phyloP scores from a whole-genome alignment of 2,113 vertebrate genomes.

The Bos indicus region DNA sequence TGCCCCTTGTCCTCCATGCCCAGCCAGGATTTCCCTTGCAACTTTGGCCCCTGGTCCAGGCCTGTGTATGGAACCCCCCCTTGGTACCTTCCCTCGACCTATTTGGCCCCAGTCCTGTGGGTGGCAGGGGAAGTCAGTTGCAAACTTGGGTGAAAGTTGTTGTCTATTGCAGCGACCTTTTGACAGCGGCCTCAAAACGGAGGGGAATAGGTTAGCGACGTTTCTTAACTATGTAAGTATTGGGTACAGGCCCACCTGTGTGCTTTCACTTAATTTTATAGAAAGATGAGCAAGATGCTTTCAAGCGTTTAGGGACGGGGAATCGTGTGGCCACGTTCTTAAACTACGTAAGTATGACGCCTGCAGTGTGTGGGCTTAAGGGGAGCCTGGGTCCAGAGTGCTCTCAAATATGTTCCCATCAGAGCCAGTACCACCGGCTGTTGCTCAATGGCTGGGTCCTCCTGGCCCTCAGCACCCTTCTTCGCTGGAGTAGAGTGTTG shows the following conservation, averaged over 20 bases:
- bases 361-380: neutral
- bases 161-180: slow-evolving; percentile 99
- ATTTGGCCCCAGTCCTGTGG: neutral
- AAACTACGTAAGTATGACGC: slow-evolving; percentile 97
- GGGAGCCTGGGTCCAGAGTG: neutral
- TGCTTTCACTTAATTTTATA: slow-evolving; percentile 94
- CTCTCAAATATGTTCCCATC: neutral
- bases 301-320: slow-evolving; percentile 99
- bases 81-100: neutral
- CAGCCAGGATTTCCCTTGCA: neutral
- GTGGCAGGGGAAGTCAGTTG: slow-evolving; percentile 47
- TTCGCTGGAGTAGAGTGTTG: neutral
- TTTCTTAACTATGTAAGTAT: slow-evolving; percentile 99
- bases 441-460: neutral
- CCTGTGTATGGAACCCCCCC: neutral
- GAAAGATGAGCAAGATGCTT: slow-evolving; percentile 98
- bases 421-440: neutral
- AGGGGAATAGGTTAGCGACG: slow-evolving; percentile 99
- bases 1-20: neutral
- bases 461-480: neutral
- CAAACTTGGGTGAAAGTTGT: slow-evolving; percentile 85
- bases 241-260: slow-evolving; percentile 79
- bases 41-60: neutral
- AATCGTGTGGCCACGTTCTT: slow-evolving; percentile 99
- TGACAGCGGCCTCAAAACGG: slow-evolving; percentile 94